These are phyloP conservation scores for Drosophila murphyi DNA, from an alignment of 1,140 invertebrate genomes.

Conservation along the genomic window DNA sequence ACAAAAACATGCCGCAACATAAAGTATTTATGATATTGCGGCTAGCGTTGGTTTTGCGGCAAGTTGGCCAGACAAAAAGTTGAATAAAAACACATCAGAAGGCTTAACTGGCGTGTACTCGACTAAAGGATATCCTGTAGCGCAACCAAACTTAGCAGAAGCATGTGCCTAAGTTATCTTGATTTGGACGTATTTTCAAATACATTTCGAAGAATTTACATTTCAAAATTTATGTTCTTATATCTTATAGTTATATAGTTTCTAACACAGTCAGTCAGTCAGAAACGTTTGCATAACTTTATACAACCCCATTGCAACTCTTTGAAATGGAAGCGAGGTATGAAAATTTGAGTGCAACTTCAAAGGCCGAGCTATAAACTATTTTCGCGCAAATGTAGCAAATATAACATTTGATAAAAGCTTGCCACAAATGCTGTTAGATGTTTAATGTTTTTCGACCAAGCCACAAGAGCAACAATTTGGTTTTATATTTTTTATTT, in stretches of 20 bases:
- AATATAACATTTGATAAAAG: slow-evolving; percentile 42
- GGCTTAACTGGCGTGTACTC: neutral
- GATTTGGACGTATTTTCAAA: neutral
- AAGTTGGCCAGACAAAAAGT: slow-evolving; percentile 52
- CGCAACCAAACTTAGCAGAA: neutral
- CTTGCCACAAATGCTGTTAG: slow-evolving; percentile 67
- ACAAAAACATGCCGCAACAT: slow-evolving; percentile 63
- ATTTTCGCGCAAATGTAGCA: slow-evolving; percentile 49
- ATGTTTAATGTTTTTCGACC: slow-evolving; percentile 63
- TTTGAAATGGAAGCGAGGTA: neutral
- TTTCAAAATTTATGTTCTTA: too few relatives aligned
- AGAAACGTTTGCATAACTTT: too few relatives aligned
- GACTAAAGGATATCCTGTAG: neutral
- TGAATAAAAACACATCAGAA: slow-evolving; percentile 13
- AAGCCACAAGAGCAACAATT: slow-evolving; percentile 38
- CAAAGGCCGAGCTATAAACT: slow-evolving; percentile 57
- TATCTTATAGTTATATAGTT: too few relatives aligned
- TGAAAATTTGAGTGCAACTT: slow-evolving; percentile 17
- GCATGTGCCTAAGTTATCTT: too few relatives aligned
- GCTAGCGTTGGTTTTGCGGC: slow-evolving; percentile 54
- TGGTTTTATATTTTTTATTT: neutral
- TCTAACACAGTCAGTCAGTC: too few relatives aligned
- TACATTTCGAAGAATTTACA: neutral
- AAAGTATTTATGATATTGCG: slow-evolving; percentile 81
- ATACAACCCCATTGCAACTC: neutral